Evolutionary conservation across 2,797 vertebrate species (phyloP), one percentile per base, ranked within the genome.

Genomic region (Saxicola maurus): DNA sequence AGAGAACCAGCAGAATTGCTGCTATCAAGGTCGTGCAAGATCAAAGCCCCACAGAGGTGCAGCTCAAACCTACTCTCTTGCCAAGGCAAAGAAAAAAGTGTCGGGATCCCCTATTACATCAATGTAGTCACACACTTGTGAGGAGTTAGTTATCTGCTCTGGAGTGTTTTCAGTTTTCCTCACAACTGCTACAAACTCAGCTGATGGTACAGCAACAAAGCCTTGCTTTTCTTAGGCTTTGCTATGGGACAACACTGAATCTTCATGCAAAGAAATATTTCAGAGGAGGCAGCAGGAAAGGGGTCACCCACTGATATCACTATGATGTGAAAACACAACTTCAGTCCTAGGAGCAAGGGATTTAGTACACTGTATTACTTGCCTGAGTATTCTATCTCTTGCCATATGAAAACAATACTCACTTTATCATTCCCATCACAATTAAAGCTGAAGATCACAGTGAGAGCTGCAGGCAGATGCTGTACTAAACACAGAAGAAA

Each of bases 221-320:
- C 27, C 28, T 21, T 56, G 45, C 24, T 56, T 78, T 59, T 9
- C 20, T 38, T 64, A 64, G 30, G 19, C 48, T 83, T 43, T 7
- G 5, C 80, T 49, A 11, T 15, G 15, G 52, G 40, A 65, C 23
- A 38, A 38, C 0, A 0, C 4, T 24, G 33, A 46, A 38, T 33
- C 38, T 78, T 64, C 3, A 7, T 0, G 2, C 3, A 40, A 49
- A 74, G 71, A 80, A 77, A 23, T 53, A 24, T n/a, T 38, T 53
- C 14, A 56, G 43, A 65, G 19, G 43, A 65, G 17, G 48, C 45
- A 62, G 20, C 31, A 65, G 17, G 30, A 60, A 76, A 56, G 10
- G 17, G 18, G 15, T 77, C 17, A 40, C 51, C 27, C 17, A 20
- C 2, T 38, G 51, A 71, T 21, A 37, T 7, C 38, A 55, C 12